Conservation (phyloP, 2,888 invertebrate species). For the Nephrotoma appendiculata region DNA sequence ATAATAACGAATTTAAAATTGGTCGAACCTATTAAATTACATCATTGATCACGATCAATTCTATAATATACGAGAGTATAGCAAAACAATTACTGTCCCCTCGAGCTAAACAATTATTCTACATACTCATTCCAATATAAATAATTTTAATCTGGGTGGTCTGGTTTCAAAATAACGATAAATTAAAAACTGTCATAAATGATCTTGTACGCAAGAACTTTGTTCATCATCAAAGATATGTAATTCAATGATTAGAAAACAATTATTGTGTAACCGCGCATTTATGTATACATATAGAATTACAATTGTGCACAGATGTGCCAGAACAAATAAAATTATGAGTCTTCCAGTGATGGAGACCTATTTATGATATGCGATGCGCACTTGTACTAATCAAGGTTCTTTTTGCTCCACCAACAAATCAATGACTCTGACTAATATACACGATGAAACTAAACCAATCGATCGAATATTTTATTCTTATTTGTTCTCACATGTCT, state of each 20-base stretch:
- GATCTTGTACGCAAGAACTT: neutral
- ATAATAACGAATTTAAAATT: too few relatives aligned
- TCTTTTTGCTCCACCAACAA: neutral
- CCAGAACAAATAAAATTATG: neutral
- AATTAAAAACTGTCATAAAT: neutral
- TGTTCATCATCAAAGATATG: neutral
- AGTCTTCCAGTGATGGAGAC: neutral
- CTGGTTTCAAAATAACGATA: neutral
- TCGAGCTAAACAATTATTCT: neutral
- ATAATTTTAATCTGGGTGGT: neutral
- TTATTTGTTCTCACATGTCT: neutral
- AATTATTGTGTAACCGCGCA: neutral
- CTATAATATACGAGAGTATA: too few relatives aligned
- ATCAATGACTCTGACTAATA: neutral
- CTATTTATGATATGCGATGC: neutral
- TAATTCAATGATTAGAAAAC: neutral
- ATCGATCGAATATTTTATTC: neutral
- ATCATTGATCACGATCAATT: too few relatives aligned
- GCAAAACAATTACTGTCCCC: too few relatives aligned
- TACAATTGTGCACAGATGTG: neutral
- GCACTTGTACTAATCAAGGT: neutral
- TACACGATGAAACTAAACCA: neutral
- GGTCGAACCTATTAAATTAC: too few relatives aligned
- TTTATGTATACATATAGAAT: neutral
- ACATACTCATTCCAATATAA: neutral